Evolutionary conservation across 2,113 vertebrate species (phyloP).

Genomic region (Callithrix jacchus): DNA sequence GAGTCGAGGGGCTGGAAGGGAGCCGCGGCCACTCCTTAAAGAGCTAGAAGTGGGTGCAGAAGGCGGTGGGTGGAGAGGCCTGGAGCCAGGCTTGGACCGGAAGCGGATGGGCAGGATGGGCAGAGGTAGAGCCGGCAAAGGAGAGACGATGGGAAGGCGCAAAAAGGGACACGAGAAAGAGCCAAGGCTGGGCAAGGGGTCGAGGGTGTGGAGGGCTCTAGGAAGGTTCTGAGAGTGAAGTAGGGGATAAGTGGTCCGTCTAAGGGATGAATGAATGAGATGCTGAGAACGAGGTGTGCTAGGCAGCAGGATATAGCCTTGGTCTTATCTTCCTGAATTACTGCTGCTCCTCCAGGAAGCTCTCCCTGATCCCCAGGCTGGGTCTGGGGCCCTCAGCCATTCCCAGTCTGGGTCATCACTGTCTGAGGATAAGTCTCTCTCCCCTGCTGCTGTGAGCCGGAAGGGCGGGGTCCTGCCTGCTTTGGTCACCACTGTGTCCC

Average conservation of each 20-base stretch:
- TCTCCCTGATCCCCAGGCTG: neutral
- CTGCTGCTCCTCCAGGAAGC: neutral
- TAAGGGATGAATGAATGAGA: neutral
- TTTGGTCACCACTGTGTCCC: neutral
- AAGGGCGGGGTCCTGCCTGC: neutral
- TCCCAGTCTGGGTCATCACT: neutral
- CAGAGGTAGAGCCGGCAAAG: neutral
- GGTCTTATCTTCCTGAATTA: neutral
- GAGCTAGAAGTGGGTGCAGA: neutral
- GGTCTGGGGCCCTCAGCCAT: neutral
- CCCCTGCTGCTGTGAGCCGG: neutral
- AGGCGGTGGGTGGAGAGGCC: neutral
- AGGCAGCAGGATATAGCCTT: neutral
- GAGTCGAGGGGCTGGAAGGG: neutral
- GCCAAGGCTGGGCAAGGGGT: no score
- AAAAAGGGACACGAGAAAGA: neutral
- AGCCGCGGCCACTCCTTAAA: no score
- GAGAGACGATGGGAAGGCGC: neutral
- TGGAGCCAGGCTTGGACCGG: accelerated
- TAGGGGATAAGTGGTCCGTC: neutral
- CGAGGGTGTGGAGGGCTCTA: neutral
- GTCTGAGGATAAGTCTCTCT: neutral
- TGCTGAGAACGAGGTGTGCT: neutral
- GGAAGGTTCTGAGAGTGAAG: neutral
- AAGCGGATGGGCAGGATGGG: neutral